Base-by-base conservation (phyloP, 2,113 vertebrate genomes). In the Turdus rufiventris region DNA sequence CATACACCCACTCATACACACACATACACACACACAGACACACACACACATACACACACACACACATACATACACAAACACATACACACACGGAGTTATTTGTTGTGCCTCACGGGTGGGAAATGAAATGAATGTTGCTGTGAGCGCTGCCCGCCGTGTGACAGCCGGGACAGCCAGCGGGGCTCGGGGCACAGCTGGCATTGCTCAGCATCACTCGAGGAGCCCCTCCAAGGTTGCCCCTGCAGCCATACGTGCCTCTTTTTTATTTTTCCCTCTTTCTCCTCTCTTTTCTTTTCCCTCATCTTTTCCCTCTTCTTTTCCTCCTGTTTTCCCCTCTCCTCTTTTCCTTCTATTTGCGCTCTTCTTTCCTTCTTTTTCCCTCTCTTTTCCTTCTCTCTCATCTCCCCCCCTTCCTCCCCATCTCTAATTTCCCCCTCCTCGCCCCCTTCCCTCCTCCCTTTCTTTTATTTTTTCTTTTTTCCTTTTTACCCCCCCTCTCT, bases 231-330 rank as follows among this genome's bases (percentile, higher is more conserved):
- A 14, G n/a, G 9, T 57, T 36, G 23, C n/a, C 78, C 9, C 60
- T 13, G 11, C 47, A 76, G 48, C 9, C 1, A 23, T 16, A 26
- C 1, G 3, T 45, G 34, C 4, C 4, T 9, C 3, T 9, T n/a
- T 26, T 3, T n/a, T 40, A 14, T 48, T 23, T 25, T 18, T 28
- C 29, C 19, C 28, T 14, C 7, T 28, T 18, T 23, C 5, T 11
- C 16, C 43, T 17, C 21, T 25, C 12, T 21, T 29, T 14, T 21
- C 45, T 68, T 17, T 45, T 26, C 1, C 7, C n/a, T 4, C 10
- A 38, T 12, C 14, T 19, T 20, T 45, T 20, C 14, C 6, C 5
- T 12, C 15, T 14, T 12, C 14, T 24, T 36, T 25, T 10, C 2
- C 8, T 5, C 12, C 13, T 38, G 38, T 38, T 38, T 38, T 38